Evolutionary conservation across 2,113 vertebrate genomes (phyloP).

Genomic region (Pluvialis apricaria): DNA sequence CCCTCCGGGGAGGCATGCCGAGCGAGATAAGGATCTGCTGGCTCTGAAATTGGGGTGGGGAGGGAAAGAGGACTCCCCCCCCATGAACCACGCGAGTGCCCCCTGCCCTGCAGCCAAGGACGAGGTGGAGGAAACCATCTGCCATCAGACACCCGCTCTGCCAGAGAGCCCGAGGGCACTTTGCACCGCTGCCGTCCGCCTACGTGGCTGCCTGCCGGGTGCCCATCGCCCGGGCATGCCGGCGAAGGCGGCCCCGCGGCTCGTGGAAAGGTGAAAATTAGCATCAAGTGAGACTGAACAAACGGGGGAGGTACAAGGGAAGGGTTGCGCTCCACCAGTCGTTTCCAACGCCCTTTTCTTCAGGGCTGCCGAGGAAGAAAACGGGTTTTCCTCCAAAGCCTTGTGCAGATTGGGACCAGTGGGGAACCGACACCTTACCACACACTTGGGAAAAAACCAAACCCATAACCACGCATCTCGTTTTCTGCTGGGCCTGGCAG

Average conservation of each 20-base stretch:
- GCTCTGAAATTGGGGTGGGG: background rate
- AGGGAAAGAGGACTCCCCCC: background rate
- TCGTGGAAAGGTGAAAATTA: background rate
- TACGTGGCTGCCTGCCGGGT: background rate
- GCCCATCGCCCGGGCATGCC: rapidly evolving
- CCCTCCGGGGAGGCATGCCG: background rate
- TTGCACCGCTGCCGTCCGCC: rapidly evolving
- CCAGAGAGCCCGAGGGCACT: background rate
- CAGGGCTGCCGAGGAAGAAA: background rate
- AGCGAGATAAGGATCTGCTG: background rate
- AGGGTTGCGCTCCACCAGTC: rapidly evolving
- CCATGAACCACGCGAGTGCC: rapidly evolving
- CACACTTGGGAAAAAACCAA: background rate
- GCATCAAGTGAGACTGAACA: background rate
- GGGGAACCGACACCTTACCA: background rate
- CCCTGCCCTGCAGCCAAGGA: too few relatives aligned
- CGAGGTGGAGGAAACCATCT: background rate
- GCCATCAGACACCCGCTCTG: background rate
- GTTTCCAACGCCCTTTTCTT: background rate
- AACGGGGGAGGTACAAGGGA: background rate
- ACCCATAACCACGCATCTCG: background rate
- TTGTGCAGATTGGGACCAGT: background rate
- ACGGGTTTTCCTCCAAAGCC: background rate
- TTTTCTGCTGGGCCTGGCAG: background rate
- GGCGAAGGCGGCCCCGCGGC: rapidly evolving